Conservation (phyloP, 1,140 invertebrate genomes). For the silkworm (Bombyx mori) region ASM3026992v2 NC_085107.1:16403001-16403500, state of each 20-base stretch:
- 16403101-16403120: conserved; percentile 76
- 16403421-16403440: conserved; percentile 23
- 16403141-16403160: conserved; percentile 75
- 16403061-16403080: conserved; percentile 72
- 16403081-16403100: conserved; percentile 75
- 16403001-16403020: conserved; percentile 77
- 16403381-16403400: no score
- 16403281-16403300: conserved; percentile 78
- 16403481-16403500: conserved; percentile 75
- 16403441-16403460: conserved; percentile 62
- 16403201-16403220: conserved; percentile 72
- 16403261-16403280: conserved; percentile 72
- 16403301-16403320: conserved; percentile 19
- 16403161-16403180: conserved; percentile 75
- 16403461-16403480: conserved; percentile 52
- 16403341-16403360: neutral
- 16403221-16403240: conserved; percentile 74
- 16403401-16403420: conserved; percentile 1
- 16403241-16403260: conserved; percentile 76
- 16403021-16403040: conserved; percentile 77
- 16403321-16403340: neutral
- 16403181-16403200: conserved; percentile 75
- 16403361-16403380: neutral
- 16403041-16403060: conserved; percentile 74
- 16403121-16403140: conserved; percentile 72